Percentiles rank a stretch among this genome's conserved stretches.
Conservation (phyloP, 2,797 vertebrate species). For the Bovichtus diacanthus region DNA sequence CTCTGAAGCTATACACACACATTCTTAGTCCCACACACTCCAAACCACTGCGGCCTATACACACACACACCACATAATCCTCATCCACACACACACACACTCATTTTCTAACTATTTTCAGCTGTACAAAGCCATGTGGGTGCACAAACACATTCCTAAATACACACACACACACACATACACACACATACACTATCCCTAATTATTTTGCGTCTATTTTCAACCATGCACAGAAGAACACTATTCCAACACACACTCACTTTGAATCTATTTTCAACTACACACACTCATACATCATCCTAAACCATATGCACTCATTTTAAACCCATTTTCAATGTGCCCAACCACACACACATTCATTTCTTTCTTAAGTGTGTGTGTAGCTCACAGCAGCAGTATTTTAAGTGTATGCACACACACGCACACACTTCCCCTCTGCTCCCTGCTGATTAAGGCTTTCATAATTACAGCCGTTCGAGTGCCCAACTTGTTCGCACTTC, state of each 20-base stretch:
- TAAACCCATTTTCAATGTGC: neutral
- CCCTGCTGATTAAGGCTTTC: slow-evolving; percentile 67
- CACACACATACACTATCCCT: neutral
- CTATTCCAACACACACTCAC: neutral
- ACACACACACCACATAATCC: neutral
- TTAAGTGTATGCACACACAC: neutral
- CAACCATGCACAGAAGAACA: neutral
- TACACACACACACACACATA: neutral
- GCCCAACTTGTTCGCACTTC: slow-evolving; percentile 64
- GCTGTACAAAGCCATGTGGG: slow-evolving; percentile 10
- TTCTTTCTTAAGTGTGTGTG: neutral
- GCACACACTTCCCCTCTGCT: slow-evolving; percentile 23
- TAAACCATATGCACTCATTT: slow-evolving; percentile 2
- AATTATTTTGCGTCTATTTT: neutral
- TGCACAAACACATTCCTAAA: neutral
- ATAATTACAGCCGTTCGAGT: slow-evolving; percentile 56
- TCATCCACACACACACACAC: neutral
- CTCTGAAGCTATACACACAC: neutral
- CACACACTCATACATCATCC: slow-evolving; percentile 8
- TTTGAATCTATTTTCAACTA: slow-evolving; percentile 2
- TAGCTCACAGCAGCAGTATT: slow-evolving; percentile 10
- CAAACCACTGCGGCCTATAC: neutral
- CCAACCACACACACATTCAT: neutral
- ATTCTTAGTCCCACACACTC: neutral
- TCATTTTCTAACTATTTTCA: slow-evolving; percentile 3